phyloP scores from a whole-genome alignment of 2,797 vertebrate genomes.

The Dryobates pubescens region DNA sequence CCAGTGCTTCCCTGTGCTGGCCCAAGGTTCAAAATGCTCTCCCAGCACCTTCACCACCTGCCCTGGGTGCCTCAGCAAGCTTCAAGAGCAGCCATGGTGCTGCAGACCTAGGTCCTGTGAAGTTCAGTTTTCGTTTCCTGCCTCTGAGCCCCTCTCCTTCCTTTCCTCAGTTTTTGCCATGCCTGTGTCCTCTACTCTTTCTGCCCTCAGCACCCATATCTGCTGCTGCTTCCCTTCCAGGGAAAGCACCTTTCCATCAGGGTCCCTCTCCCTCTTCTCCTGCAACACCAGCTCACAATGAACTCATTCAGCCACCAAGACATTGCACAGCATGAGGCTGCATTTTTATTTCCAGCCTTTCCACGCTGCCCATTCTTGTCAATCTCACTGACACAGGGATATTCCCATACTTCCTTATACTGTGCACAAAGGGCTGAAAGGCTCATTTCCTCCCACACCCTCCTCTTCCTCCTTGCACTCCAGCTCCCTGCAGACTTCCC shows the following conservation, averaged over 20 bases:
- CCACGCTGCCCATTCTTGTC: background rate
- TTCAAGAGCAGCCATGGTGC: background rate
- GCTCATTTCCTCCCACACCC: conserved; percentile 15
- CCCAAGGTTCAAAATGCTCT: background rate
- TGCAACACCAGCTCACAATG: background rate
- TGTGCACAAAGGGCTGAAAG: background rate
- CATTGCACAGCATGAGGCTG: background rate
- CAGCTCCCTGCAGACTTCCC: background rate
- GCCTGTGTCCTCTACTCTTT: background rate
- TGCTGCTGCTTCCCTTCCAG: background rate
- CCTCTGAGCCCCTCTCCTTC: background rate
- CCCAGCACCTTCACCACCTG: background rate
- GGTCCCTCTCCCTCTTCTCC: background rate
- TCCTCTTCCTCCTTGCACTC: background rate
- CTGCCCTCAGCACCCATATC: background rate
- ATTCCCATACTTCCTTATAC: conserved; percentile 52
- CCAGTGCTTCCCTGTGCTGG: background rate
- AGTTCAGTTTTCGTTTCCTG: background rate
- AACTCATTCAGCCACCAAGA: background rate
- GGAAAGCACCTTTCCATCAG: rapidly evolving
- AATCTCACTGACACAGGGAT: background rate
- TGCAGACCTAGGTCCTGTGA: background rate
- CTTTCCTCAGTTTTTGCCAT: background rate
- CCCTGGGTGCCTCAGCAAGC: background rate
- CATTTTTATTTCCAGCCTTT: background rate